Evolutionary conservation across 1,140 invertebrate genomes (phyloP).

Genomic region (Vanessa tameamea): DNA sequence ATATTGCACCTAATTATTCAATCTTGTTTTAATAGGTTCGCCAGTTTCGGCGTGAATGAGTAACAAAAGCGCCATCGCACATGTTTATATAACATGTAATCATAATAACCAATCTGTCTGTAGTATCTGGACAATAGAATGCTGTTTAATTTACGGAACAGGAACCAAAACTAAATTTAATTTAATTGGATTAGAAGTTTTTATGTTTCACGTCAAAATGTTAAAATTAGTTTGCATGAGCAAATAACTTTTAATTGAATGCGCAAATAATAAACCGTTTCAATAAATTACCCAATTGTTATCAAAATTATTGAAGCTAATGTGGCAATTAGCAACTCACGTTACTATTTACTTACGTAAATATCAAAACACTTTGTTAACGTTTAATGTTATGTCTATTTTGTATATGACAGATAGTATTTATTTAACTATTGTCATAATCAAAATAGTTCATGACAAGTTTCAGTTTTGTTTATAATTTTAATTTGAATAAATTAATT

Average conservation of each 20-base stretch:
- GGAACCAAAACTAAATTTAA: no score
- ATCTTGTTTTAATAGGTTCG: no score
- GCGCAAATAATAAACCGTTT: not conserved
- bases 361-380: not conserved
- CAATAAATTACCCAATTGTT: not conserved
- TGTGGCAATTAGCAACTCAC: not conserved
- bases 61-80: no score
- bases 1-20: no score
- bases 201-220: not conserved
- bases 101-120: no score
- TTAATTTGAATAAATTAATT: no score
- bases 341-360: constrained; percentile 2
- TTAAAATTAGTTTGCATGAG: not conserved
- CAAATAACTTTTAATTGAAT: constrained; percentile 3
- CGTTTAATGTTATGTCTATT: not conserved
- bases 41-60: no score
- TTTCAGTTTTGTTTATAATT: no score
- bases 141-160: no score
- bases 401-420: not conserved
- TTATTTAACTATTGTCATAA: not conserved
- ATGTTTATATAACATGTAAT: no score
- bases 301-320: constrained; percentile 11
- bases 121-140: no score
- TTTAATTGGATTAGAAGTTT: not conserved
- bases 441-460: not conserved